Conservation (phyloP, 2,797 vertebrate genomes). For the Cirrhinus molitorella region DNA sequence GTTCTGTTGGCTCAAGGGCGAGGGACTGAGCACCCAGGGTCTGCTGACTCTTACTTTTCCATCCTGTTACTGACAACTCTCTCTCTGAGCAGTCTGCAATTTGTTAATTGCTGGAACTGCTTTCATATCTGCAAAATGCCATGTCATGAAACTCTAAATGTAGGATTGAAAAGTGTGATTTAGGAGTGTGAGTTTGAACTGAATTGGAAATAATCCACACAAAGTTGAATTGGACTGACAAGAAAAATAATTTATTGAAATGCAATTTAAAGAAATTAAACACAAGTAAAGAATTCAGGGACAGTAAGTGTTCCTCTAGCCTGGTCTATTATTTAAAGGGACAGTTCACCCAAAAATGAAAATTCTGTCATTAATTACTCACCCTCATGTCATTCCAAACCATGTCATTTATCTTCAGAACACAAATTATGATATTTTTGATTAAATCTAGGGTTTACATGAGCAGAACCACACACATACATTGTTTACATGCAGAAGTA, state of each 20-base stretch:
- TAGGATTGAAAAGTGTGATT: slow-evolving; percentile 20
- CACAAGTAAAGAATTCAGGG: neutral
- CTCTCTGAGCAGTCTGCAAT: slow-evolving; percentile 41
- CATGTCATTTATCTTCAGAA: too few relatives aligned
- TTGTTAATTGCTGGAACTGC: slow-evolving; percentile 45
- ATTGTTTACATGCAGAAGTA: too few relatives aligned
- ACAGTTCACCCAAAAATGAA: too few relatives aligned
- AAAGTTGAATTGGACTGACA: neutral
- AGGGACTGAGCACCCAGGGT: slow-evolving; percentile 37
- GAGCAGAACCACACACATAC: too few relatives aligned
- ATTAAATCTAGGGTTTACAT: too few relatives aligned
- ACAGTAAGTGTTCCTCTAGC: neutral
- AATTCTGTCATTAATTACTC: too few relatives aligned
- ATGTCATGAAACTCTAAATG: slow-evolving; percentile 35
- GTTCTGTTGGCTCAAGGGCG: slow-evolving; percentile 35
- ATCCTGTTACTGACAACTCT: slow-evolving; percentile 22
- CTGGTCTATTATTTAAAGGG: neutral
- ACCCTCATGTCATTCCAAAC: too few relatives aligned
- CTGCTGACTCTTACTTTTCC: slow-evolving; percentile 49
- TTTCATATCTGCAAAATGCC: slow-evolving; percentile 36
- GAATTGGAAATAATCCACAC: neutral
- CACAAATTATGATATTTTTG: too few relatives aligned
- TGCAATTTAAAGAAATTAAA: neutral
- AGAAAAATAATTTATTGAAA: neutral
- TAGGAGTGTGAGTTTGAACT: slow-evolving; percentile 4